phyloP scores from a whole-genome alignment of 1,140 invertebrate species.

The Acromyrmex echinatior region DNA sequence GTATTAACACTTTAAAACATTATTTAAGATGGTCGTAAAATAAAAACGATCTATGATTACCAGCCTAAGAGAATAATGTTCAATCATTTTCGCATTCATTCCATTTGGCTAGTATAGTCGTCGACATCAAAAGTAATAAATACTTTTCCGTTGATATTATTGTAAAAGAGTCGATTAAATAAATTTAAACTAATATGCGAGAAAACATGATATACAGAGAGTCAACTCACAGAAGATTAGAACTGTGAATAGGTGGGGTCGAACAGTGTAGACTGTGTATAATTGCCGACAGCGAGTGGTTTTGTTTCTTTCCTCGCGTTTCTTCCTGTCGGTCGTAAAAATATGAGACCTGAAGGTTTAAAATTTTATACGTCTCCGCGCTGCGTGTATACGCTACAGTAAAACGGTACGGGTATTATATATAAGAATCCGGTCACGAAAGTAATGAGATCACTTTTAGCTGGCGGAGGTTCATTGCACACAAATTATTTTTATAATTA shows the following conservation, averaged over 20 bases:
- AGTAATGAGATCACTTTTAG: conserved; percentile 61
- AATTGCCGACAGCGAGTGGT: conserved; percentile 41
- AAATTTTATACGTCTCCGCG: conserved; percentile 66
- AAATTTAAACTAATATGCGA: background rate
- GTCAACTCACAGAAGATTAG: background rate
- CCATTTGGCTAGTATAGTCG: background rate
- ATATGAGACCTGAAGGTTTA: conserved; percentile 71
- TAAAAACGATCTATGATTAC: no score
- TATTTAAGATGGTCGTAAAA: no score
- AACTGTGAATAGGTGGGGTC: conserved; percentile 31
- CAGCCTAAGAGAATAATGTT: background rate
- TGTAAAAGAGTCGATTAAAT: background rate
- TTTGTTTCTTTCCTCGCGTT: conserved; percentile 68
- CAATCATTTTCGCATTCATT: background rate
- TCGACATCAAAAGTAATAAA: background rate
- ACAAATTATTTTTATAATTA: conserved; percentile 42
- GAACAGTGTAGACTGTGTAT: conserved; percentile 55
- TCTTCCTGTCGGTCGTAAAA: conserved; percentile 70
- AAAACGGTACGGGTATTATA: conserved; percentile 39
- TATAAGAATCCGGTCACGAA: conserved; percentile 50
- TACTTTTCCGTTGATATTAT: background rate
- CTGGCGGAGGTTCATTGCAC: conserved; percentile 17
- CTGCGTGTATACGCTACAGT: conserved; percentile 24
- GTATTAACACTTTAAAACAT: no score
- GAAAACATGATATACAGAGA: conserved; percentile 35